Conservation (phyloP, 2,113 vertebrate genomes). For the Nerophis lumbriciformis region DNA sequence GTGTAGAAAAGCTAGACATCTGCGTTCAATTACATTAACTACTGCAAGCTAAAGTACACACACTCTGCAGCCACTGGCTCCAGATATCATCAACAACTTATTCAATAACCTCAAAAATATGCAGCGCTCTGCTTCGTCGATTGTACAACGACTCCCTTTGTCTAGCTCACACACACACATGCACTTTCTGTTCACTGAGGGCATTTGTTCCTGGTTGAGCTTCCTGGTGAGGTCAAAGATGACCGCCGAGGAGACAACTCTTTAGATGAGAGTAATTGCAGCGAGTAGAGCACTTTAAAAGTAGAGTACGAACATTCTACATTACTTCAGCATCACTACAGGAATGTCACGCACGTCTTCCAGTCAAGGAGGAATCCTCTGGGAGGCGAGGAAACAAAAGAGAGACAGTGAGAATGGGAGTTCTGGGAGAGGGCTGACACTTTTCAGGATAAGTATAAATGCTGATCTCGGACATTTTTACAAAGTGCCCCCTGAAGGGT, state of each 20-base stretch:
- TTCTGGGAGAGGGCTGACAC: slow-evolving; percentile 24
- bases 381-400: slow-evolving; percentile 24
- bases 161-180: slow-evolving; percentile 5
- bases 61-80: slow-evolving; percentile 54
- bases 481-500: slow-evolving; percentile 23
- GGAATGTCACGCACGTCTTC: slow-evolving; percentile 40
- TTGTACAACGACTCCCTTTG: background rate
- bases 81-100: slow-evolving; percentile 62
- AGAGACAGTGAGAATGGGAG: slow-evolving; percentile 4
- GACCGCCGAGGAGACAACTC: slow-evolving; percentile 11
- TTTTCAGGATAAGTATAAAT: slow-evolving; percentile 41
- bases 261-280: slow-evolving; percentile 23
- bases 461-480: slow-evolving; percentile 47
- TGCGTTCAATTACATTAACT: slow-evolving; percentile 68
- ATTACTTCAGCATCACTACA: slow-evolving; percentile 23
- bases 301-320: slow-evolving; percentile 41
- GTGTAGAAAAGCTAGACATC: slow-evolving; percentile 55
- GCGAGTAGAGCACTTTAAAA: slow-evolving; percentile 7
- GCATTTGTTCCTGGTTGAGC: slow-evolving; percentile 20
- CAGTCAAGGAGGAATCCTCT: slow-evolving; percentile 46
- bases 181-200: slow-evolving; percentile 16
- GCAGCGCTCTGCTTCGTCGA: slow-evolving; percentile 28
- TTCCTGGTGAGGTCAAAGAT: slow-evolving; percentile 47
- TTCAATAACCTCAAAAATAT: slow-evolving; percentile 65
- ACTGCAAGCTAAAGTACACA: slow-evolving; percentile 45